These are phyloP conservation scores for Drosophila nannoptera DNA, from an alignment of 1,140 invertebrate species.

Conservation along the genomic window DNA sequence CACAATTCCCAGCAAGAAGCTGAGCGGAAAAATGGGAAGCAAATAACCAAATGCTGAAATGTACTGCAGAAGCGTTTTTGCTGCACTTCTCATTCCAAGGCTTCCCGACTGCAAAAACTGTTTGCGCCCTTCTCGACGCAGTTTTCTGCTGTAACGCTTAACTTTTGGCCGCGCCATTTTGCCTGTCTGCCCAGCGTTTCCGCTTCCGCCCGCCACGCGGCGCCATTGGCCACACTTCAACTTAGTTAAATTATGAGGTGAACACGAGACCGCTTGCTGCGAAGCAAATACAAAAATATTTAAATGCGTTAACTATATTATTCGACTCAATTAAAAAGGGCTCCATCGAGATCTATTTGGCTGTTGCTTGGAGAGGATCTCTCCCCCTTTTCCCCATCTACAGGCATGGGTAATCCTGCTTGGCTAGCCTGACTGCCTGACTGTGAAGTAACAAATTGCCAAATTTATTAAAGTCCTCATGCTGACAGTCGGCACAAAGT, in stretches of 20 bases:
- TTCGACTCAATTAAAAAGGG: neutral
- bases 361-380: too few relatives aligned
- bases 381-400: too few relatives aligned
- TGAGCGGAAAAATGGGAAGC: neutral
- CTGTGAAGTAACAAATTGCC: slow-evolving; percentile 15
- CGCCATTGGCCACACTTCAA: slow-evolving; percentile 2
- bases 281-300: neutral
- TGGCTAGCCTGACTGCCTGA: too few relatives aligned
- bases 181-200: slow-evolving; percentile 33
- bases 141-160: slow-evolving; percentile 34
- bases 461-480: slow-evolving; percentile 28
- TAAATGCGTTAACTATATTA: neutral
- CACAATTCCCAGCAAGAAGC: slow-evolving; percentile 28
- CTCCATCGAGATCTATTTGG: too few relatives aligned
- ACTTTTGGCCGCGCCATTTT: slow-evolving; percentile 48
- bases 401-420: too few relatives aligned
- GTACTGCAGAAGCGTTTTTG: neutral
- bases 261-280: neutral
- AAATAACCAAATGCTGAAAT: neutral
- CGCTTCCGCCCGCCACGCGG: slow-evolving; percentile 13
- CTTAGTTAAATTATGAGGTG: neutral
- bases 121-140: slow-evolving; percentile 30
- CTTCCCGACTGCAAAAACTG: slow-evolving; percentile 27
- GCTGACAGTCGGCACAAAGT: slow-evolving; percentile 13
- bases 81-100: slow-evolving; percentile 16